phyloP scores from a whole-genome alignment of 2,797 vertebrate species.

The Picus viridis region DNA sequence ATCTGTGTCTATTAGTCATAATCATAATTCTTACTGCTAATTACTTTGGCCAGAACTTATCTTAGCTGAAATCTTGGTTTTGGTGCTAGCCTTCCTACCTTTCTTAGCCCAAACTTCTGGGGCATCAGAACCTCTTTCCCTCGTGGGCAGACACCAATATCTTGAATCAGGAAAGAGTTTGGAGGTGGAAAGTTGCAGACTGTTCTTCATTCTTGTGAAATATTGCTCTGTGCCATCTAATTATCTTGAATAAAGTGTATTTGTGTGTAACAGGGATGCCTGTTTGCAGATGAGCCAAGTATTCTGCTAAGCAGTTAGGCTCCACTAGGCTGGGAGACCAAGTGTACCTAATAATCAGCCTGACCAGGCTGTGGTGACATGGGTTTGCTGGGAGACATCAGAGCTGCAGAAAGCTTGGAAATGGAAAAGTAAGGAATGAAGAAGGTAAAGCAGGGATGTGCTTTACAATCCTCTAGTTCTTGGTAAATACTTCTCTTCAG shows the following conservation, averaged over 20 bases:
- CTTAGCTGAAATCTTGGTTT: background rate
- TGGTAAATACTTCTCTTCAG: background rate
- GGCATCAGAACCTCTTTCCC: background rate
- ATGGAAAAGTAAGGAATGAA: background rate
- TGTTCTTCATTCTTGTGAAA: background rate
- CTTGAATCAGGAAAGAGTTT: background rate
- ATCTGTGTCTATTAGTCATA: rapidly evolving
- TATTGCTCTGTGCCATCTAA: background rate
- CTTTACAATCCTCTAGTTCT: background rate
- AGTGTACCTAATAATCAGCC: background rate
- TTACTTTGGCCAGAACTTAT: background rate
- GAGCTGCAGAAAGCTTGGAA: background rate
- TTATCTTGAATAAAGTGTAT: background rate
- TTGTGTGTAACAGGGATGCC: background rate
- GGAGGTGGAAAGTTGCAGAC: background rate
- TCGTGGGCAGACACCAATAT: rapidly evolving
- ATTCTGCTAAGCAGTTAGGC: background rate
- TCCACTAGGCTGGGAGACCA: background rate
- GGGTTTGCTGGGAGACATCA: background rate
- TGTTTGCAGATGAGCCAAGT: background rate
- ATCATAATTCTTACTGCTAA: background rate
- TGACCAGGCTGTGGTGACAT: background rate
- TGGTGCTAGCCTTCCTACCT: background rate
- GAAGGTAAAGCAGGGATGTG: background rate
- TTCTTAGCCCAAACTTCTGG: background rate